phyloP scores from a whole-genome alignment of 1,140 invertebrate species.

The Heliconius hewitsoni region DNA sequence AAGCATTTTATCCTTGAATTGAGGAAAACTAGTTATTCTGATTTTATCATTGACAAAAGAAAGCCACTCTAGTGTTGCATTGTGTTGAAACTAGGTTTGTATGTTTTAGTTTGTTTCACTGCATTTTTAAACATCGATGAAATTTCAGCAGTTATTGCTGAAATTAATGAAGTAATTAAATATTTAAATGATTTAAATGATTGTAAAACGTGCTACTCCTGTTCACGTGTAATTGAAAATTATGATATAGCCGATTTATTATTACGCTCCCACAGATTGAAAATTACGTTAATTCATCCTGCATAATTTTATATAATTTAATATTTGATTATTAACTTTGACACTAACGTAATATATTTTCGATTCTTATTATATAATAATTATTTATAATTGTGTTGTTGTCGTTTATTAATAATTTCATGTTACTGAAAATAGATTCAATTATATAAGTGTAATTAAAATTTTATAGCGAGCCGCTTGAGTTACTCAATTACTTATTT shows the following conservation, averaged over 20 bases:
- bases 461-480: no score
- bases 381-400: no score
- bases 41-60: background rate
- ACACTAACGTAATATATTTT: background rate
- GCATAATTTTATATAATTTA: constrained; percentile 1
- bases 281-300: background rate
- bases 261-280: background rate
- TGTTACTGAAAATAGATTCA: background rate
- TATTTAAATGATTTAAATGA: constrained; percentile 13
- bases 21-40: no score
- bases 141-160: background rate
- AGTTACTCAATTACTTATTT: no score
- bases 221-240: background rate
- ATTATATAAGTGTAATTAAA: no score
- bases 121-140: background rate
- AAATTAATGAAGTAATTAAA: constrained; percentile 2
- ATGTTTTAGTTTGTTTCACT: background rate
- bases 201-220: background rate
- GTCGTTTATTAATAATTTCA: background rate
- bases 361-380: background rate
- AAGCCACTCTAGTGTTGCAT: background rate
- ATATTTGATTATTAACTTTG: background rate
- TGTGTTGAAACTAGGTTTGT: background rate
- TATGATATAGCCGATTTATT: background rate
- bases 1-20: background rate